Percentiles rank a stretch among this genome's conserved stretches.
These are phyloP conservation scores for Drosophila atroscutellata DNA, from an alignment of 2,888 invertebrate genomes.

Conservation along the genomic window DNA sequence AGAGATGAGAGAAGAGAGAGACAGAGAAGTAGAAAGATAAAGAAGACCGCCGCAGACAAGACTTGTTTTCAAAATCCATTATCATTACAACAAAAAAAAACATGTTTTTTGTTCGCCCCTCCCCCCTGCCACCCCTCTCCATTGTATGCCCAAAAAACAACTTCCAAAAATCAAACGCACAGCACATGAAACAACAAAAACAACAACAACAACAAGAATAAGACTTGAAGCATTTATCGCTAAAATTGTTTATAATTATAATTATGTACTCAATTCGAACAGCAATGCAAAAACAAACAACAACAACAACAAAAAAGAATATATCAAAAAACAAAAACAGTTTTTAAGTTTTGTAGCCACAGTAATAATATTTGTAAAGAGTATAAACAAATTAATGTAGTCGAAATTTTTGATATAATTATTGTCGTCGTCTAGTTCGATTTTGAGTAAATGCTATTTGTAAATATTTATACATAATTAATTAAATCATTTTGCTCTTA, in stretches of 20 bases:
- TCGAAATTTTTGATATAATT: constrained; percentile 42
- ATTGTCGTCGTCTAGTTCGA: constrained; percentile 6
- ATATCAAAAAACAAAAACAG: neutral
- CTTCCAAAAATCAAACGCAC: constrained; percentile 41
- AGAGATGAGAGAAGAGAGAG: neutral
- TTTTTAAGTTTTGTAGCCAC: constrained; percentile 36
- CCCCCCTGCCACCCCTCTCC: neutral
- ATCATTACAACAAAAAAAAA: neutral
- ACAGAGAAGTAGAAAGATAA: constrained; percentile 1
- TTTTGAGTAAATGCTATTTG: constrained; percentile 23
- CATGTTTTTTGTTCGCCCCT: constrained; percentile 11
- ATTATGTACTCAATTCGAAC: constrained; percentile 59
- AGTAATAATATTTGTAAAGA: constrained; percentile 9
- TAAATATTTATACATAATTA: constrained; percentile 44
- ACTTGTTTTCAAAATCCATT: constrained; percentile 42
- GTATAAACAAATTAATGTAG: constrained; percentile 46
- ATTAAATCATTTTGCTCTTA: constrained; percentile 30
- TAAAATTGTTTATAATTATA: constrained; percentile 45
- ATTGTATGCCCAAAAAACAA: constrained; percentile 17
- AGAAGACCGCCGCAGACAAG: constrained; percentile 43
- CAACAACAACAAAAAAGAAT: neutral
- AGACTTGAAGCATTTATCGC: constrained; percentile 78
- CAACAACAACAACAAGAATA: constrained; percentile 58
- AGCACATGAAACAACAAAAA: constrained; percentile 25
- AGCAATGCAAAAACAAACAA: constrained; percentile 46